Evolutionary conservation across 2,888 invertebrate genomes (phyloP), one percentile per base, ranked within the genome.

Genomic region (Lasioglossum figueresi): DNA sequence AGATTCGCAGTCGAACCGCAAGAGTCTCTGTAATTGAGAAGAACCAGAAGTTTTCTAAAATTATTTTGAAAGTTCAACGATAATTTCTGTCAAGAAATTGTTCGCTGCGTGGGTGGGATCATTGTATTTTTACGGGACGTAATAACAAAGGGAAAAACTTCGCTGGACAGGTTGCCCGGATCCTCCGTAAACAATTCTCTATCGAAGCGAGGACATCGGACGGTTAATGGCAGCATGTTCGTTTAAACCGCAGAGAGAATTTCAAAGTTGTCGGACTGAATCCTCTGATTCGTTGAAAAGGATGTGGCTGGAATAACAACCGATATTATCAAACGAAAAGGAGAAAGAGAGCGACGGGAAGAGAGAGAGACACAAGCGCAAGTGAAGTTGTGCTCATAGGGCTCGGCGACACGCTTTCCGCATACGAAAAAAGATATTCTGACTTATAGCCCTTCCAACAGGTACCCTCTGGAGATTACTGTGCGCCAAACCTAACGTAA

Each of bases 291-390:
- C 93, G 92, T 89, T 88, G 91, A 92, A 92, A 93, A 91, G 89
- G 90, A 93, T 92, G 93, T 91, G 91, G 75, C 83, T 91, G 91
- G 94, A 94, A 94, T 94, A 94, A 91, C 91, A 93, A 94, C 91
- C n/a, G 91, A 83, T 83, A 82, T 79, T 87, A 85, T 45, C 78
- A 63, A 63, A 79, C 75, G 68, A 66, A 52, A 52, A 45, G 77
- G 45, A 68, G 1, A 37, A 27, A 45, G 45, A 34, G 72, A 74
- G 59, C 56, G n/a, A 74, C 68, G 19, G 16, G 34, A 37, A 63
- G 31, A 52, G 19, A 5, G 73, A 75, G 73, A 68, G 40, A 56
- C 23, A 68, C 34, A 75, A 34, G n/a, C 40, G 40, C 23, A 70
- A 68, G 79, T 34, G 56, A 48, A 75, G 81, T 48, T 85, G 63